Conservation (phyloP, 2,113 vertebrate species). For the Sceloporus tristichus region DNA sequence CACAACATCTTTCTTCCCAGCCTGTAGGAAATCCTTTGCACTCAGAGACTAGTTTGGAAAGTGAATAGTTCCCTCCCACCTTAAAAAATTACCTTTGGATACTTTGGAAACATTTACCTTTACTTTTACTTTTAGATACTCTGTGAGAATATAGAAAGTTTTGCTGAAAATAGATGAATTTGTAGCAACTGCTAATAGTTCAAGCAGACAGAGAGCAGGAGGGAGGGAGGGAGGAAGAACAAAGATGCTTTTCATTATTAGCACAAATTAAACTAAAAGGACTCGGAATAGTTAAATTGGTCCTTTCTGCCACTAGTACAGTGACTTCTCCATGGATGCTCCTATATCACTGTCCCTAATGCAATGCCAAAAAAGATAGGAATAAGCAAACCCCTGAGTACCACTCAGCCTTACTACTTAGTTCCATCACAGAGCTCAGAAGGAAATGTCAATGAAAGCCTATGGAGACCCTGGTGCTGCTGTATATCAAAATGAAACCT, state of each 20-base stretch:
- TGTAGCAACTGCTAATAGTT: not conserved
- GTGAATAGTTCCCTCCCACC: too few species aligned
- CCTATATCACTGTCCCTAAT: not conserved
- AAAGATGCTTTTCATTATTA: not conserved
- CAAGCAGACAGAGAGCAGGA: too few species aligned
- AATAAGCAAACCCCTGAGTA: slow-evolving; percentile 17
- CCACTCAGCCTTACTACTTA: slow-evolving; percentile 3
- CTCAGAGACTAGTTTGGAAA: too few species aligned
- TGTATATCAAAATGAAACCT: slow-evolving; percentile 46
- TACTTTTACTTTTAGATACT: not conserved
- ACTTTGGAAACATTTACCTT: too few species aligned
- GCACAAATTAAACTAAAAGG: not conserved
- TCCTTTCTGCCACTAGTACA: not conserved
- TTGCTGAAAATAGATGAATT: not conserved
- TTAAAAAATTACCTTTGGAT: not conserved
- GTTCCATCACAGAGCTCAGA: slow-evolving; percentile 25
- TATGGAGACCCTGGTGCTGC: slow-evolving; percentile 44
- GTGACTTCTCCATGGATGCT: not conserved
- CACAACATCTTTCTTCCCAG: not conserved
- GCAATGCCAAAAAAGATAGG: slow-evolving; percentile 5
- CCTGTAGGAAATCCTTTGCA: too few species aligned
- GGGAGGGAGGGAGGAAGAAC: too few species aligned
- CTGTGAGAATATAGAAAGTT: not conserved
- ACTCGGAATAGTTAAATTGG: not conserved
- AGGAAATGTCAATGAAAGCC: slow-evolving; percentile 46